Base-by-base conservation (phyloP, 2,888 invertebrate species). In the Biston betularia region DNA sequence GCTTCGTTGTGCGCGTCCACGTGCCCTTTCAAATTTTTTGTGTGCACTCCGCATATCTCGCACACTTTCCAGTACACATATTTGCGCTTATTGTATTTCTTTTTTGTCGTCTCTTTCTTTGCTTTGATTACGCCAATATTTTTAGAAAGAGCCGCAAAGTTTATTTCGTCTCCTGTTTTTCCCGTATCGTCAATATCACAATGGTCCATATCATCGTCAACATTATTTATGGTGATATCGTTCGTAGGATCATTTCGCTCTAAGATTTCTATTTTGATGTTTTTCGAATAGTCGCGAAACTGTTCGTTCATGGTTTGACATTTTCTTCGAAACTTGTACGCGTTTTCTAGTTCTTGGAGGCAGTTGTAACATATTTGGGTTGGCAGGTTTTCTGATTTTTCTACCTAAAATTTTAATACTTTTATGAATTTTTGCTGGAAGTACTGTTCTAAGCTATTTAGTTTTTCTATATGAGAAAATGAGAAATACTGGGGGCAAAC, bases 321-420 rank as follows among this genome's bases (percentile, higher is more conserved):
- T 87, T 89, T 91, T 65, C 85, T 83, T 71, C 93, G 81, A 70
- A 94, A 94, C 76, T 89, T 93, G 76, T 88, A 94, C 5, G 94
- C 93, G 58, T 83, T 88, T 68, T 93, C 89, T 59, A 94, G 75
- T 66, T 92, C 89, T 71, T 81, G 82, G 0, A 89, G 79, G 72
- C 94, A 94, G 46, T 76, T 83, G 46, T 84, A 75, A 67, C 94
- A 94, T 65, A 94, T 89, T 60, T 86, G 87, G 64, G 88, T 73
- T 0, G 94, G 92, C 46, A 93, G 75, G 52, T 80, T 83, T 67
- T 94, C 94, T 0, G 88, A 79, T 73, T 83, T 81, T 4, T 89
- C 87, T 42, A 94, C 84, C 94, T 94, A 76, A 46, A 86, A 87
- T 44, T 11, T 42, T 10, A 0, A 24, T 6, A 42, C 4, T 44